Percentiles rank a stretch among this genome's conserved stretches.
Evolutionary conservation across 1,140 invertebrate species (phyloP).

Genomic region (Lepidurus apus): DNA sequence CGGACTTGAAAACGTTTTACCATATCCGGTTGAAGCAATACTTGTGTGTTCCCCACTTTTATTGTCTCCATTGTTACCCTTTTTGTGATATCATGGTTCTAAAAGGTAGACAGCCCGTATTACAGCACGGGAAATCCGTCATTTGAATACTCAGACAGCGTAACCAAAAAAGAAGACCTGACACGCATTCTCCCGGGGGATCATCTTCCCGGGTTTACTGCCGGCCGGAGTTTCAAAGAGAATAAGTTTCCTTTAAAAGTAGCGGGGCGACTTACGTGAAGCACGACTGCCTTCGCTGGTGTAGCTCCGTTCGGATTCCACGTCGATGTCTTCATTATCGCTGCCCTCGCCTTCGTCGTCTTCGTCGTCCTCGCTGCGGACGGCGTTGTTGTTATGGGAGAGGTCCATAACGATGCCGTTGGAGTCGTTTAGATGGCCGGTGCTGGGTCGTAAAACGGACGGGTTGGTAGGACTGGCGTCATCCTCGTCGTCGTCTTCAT

Average conservation of each 20-base stretch:
- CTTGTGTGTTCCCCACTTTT: background rate
- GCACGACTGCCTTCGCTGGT: slow-evolving; percentile 26
- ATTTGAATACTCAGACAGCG: slow-evolving; percentile 1
- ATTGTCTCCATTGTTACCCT: background rate
- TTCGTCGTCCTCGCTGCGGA: slow-evolving; percentile 9
- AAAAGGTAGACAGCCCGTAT: background rate
- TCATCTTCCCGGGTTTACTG: no score
- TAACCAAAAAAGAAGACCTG: background rate
- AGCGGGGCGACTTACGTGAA: background rate
- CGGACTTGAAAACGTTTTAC: slow-evolving; percentile 18
- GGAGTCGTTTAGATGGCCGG: background rate
- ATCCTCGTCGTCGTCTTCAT: background rate
- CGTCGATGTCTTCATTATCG: slow-evolving; percentile 30
- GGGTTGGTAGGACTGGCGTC: slow-evolving; percentile 12
- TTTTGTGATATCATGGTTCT: background rate
- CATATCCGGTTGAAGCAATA: background rate
- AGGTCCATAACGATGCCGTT: slow-evolving; percentile 16
- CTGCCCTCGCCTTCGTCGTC: slow-evolving; percentile 25
- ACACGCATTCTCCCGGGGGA: no score
- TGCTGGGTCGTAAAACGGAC: slow-evolving; percentile 10
- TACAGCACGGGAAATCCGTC: background rate
- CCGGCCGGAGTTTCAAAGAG: no score
- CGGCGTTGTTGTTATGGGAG: slow-evolving; percentile 21
- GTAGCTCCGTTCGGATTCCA: slow-evolving; percentile 33
- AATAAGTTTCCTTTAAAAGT: no score